Conservation (phyloP, 2,797 vertebrate species). For the Sternotherus odoratus region DNA sequence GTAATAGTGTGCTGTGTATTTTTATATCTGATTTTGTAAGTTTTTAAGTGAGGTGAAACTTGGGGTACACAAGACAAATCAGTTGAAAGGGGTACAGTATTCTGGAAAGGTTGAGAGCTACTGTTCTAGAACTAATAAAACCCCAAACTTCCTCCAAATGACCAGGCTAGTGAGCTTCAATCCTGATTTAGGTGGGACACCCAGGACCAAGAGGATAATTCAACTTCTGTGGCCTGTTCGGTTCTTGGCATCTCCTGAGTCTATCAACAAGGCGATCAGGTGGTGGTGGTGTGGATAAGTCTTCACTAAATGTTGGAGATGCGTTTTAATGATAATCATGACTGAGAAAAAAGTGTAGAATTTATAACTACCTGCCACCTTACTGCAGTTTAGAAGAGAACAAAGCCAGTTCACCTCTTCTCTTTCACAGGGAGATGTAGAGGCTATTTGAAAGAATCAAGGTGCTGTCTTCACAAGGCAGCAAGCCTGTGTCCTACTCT, state of each 20-base stretch:
- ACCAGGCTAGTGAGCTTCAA: neutral
- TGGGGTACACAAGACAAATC: too few species aligned
- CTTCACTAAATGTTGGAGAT: neutral
- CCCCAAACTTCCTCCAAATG: neutral
- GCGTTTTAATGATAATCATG: neutral
- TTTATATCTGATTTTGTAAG: too few species aligned
- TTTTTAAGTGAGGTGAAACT: too few species aligned
- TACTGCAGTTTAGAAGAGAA: neutral
- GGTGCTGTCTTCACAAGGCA: neutral
- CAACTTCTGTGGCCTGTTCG: neutral
- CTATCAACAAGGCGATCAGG: neutral
- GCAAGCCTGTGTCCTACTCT: neutral
- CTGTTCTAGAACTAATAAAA: constrained; percentile 43
- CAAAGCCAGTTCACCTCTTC: neutral
- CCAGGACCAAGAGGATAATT: neutral
- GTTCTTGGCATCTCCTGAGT: neutral
- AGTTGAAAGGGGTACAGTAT: too few species aligned
- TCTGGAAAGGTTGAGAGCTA: too few species aligned
- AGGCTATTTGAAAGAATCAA: neutral
- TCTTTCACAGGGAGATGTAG: neutral
- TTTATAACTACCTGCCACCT: neutral
- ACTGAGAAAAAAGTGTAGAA: neutral
- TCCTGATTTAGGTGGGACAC: neutral
- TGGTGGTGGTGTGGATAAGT: neutral
- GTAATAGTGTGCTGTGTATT: too few species aligned